Base-by-base conservation (phyloP, 2,113 vertebrate genomes). In the Chaetura pelagica region DNA sequence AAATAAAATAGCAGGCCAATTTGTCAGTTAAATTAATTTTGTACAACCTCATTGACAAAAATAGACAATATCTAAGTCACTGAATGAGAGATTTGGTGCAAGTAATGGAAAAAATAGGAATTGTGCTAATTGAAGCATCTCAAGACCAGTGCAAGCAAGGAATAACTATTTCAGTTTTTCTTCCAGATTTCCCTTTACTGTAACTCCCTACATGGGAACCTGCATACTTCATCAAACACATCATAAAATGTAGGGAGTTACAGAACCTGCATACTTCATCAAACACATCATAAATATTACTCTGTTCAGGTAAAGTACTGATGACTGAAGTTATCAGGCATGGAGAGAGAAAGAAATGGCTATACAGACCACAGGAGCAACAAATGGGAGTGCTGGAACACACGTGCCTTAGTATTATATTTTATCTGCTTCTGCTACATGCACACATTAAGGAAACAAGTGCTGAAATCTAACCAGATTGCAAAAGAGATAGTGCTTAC, bases 261-360 rank as follows among this genome's bases (percentile, higher is more conserved):
- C n/a, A n/a, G 64, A 78, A 34, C 9, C 6, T 3, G 0, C 26
- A 40, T 40, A 23, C 42, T 67, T 30, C 38, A 44, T 54, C 35
- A 58, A 27, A n/a, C 24, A 26, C 0, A 0, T 19, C 5, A 22
- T 7, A 48, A 0, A 1, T 24, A 14, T n/a, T 32, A 15, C 30
- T 86, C 38, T 48, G 57, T 20, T 26, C 85, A 66, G 58, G 40
- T 42, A 42, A 42, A 42, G 14, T 52, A 32, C 29, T 52, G 18
- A 15, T 21, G 32, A 42, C 24, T 55, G 46, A 64, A 61, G 46
- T 21, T 15, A 29, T 69, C 40, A 57, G 27, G 10, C 24, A 14
- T 17, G 57, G n/a, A 81, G 49, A 35, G 18, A 51, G 17, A 12
- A 69, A 59, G 23, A 48, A 40, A 59, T 16, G 15, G 7, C 22